Base-by-base conservation (phyloP, 1,140 invertebrate species). In the Oscheius sp. region DNA sequence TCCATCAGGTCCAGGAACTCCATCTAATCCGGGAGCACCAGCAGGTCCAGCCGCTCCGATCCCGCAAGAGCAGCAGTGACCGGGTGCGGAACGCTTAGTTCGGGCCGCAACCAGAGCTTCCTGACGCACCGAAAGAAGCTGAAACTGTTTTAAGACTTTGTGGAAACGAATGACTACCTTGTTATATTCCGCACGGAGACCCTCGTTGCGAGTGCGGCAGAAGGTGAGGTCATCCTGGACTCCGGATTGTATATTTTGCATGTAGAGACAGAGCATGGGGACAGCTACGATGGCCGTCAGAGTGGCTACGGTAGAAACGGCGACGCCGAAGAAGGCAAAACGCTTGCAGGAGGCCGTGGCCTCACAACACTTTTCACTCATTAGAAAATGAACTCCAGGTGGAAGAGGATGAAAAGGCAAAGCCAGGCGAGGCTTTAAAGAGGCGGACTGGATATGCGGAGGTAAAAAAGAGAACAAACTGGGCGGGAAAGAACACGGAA, bases 261-360 rank as follows among this genome's bases (percentile, higher is more conserved):
- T 71, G 59, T 71, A 71, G 32, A 78, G 72, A 58, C 81, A 80
- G 55, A 80, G 79, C 79, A 80, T 81, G 18, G 79, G 79, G 46
- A 80, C 77, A 23, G 77, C 79, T 15, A 80, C 70, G 32, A 80
- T 78, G 13, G 79, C 79, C 26, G 79, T 81, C 34, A 80, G 69
- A 23, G 77, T 74, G 63, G 79, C 79, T 3, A 80, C 78, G 35
- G 79, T 80, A 35, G 72, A 75, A 32, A 80, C 73, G 42, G 77
- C 78, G 29, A 80, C 72, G 71, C 79, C 80, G 58, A 80, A 79
- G 65, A 80, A 80, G 59, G 79, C 79, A 38, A 73, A 75, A 13
- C 69, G 71, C 29, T 70, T 67, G 31, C 77, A 49, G 49, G 58
- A 49, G 49, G 49, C 49, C 49, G 49, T 55, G 23, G 23, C 49